Evolutionary conservation across 2,797 vertebrate species (phyloP), one percentile per base, ranked within the genome.

Genomic region (Sternarchorhynchus goeldii): DNA sequence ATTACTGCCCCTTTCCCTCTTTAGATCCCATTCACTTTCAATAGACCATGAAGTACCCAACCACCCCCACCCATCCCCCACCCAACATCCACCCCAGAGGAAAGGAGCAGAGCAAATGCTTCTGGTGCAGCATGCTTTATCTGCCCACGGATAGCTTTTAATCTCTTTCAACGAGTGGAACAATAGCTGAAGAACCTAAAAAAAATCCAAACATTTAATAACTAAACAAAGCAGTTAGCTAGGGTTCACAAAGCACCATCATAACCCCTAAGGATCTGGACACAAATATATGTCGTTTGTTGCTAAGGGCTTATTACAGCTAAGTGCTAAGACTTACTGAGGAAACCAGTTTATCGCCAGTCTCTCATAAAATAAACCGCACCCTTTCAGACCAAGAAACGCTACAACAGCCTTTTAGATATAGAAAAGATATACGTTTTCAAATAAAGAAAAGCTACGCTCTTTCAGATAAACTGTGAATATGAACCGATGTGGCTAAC

Each of bases 21-120:
- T 83, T 91, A 89, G 89, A 88, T 91, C 86, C 86, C 82, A 89
- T 89, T 90, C 87, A 84, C 83, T 90, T 85, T 91, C 91, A 92
- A 93, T 90, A 91, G 91, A 90, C 85, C 90, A 87, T 91, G 88
- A 90, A 91, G 88, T 90, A 80, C 84, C 84, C 88, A 89, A 87
- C 84, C 92, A 90, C 89, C 87, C 83, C 86, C 81, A 88, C 34
- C 34, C 34, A 36, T 6, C 45, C 45, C 10, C 45, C 45, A 12
- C 25, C 84, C 92, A 90, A 90, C 89, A 86, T 83, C 86, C 81
- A 88, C 34, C 34, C 25, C 25, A 25, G 87, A 83, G 82, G 77
- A 71, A 10, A 82, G 84, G 85, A 90, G 88, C 89, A 85, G 88
- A 90, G 90, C 85, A 87, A 88, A 83, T 71, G 80, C 90, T 91